These are phyloP conservation scores for Lapara coniferarum DNA, from an alignment of 2,888 invertebrate genomes.

Conservation along the genomic window DNA sequence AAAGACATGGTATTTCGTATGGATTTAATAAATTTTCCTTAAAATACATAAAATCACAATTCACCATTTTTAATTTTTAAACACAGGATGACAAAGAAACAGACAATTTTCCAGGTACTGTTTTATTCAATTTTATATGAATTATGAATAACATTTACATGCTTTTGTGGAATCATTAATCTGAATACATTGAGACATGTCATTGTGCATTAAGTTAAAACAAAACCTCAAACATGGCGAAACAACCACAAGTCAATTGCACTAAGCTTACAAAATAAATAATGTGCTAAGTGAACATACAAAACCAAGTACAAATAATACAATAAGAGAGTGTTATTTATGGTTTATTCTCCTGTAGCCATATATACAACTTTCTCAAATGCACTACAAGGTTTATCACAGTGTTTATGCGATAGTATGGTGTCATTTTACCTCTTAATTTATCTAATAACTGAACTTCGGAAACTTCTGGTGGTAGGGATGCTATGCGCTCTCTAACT, in stretches of 20 bases:
- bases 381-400: slow-evolving; percentile 33
- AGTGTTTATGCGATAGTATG: slow-evolving; percentile 41
- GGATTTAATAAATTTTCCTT: background rate
- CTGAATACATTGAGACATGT: slow-evolving; percentile 1
- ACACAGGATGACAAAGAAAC: slow-evolving; percentile 6
- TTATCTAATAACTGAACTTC: slow-evolving; percentile 94
- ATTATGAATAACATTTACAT: background rate
- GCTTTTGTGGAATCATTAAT: background rate
- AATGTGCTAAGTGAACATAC: background rate
- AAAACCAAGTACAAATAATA: slow-evolving; percentile 42
- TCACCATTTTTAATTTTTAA: background rate
- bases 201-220: background rate
- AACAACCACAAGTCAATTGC: too few species aligned
- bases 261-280: too few species aligned
- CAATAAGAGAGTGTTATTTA: slow-evolving; percentile 20
- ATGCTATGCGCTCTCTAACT: slow-evolving; percentile 96
- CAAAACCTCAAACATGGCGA: background rate
- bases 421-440: slow-evolving; percentile 87
- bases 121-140: slow-evolving; percentile 32
- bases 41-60: background rate
- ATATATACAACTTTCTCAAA: slow-evolving; percentile 28
- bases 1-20: slow-evolving; percentile 1
- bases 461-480: slow-evolving; percentile 96
- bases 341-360: slow-evolving; percentile 16
- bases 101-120: slow-evolving; percentile 31